Evolutionary conservation across 2,113 vertebrate genomes (phyloP), one percentile per base, ranked within the genome.

Genomic region (Grantiella picta): DNA sequence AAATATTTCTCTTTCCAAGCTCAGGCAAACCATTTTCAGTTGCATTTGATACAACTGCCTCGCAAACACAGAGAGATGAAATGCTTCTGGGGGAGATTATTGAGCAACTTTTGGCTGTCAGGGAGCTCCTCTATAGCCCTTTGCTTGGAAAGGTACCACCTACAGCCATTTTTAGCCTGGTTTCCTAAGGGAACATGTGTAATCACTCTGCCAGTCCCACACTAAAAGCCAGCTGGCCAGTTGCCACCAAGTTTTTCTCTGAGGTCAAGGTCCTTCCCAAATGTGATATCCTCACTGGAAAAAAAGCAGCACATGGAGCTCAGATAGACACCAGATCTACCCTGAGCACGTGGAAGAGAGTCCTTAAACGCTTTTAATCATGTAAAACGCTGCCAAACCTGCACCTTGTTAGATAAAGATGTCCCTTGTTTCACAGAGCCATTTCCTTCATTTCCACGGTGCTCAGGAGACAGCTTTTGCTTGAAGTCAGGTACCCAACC

Each of bases 1-100:
- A 84, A 92, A 54, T 75, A 75, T 19, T 81, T 86, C 65, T 50
- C 42, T 86, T 81, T 82, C 93, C 35, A 63, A 75, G 72, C 56
- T 35, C 42, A 5, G 11, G 54, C 80, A 91, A 89, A 86, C 9
- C 0, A 0, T 64, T 95, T 92, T 72, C n/a, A 40, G 52, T 71
- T 35, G 18, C 56, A 22, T 64, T 54, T 10, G 5, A 65, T 68
- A 63, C 53, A 82, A 18, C n/a, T 31, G 44, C 23, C 57, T 94
- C 5, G 0, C 70, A 75, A 54, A 25, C n/a, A 35, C 44, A 57
- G 54, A 52, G 33, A 63, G 54, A 85, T 36, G 17, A 85, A 90
- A 70, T 1, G 2, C 31, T 96, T 60, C 75, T 53, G 23, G 31
- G 40, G 15, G 36, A 82, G 61, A 82, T 82, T 63, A 52, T 63